Base-by-base conservation (phyloP, 1,140 invertebrate species). In the Pogonomyrmex californicus region DNA sequence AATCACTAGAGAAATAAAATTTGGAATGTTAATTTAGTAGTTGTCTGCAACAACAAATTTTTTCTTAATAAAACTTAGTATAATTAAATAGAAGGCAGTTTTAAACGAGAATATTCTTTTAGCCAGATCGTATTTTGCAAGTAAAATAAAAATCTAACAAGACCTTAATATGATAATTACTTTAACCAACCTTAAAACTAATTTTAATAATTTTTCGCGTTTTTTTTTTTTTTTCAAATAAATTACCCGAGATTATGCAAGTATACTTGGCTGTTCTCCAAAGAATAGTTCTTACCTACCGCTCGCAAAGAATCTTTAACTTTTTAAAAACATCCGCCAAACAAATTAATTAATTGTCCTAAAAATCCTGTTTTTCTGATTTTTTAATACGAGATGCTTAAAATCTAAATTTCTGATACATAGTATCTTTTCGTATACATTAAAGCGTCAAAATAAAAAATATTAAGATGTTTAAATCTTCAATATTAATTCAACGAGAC, bases 241-340 rank as follows among this genome's bases (percentile, higher is more conserved):
- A 47, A 71, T 81, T 66, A 58, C 4, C 33, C 23, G 9, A 51
- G 47, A 81, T 81, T 68, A 41, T 68, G 60, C 17, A 51, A 49
- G 17, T 65, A 14, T 38, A 65, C 30, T 78, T 65, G 36, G 62
- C 47, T 54, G 44, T 66, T 79, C 49, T 44, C 77, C 36, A 81
- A 33, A 65, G 33, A 51, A 54, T 14, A 51, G 77, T 66, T 78
- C 60, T 65, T 78, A 30, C 9, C 44, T 70, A 10, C 12, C 0
- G 23, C 14, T 54, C 7, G 9, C 6, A 30, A 41, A 44, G 12
- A 68, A 54, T 56, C 38, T 17, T 81, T 44, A 70, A 44, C 56
- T 54, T 70, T 70, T 81, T 81, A 58, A 70, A 81, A 66, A 70
- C 23, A 44, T 58, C 38, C 44, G 49, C 14, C 36, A 70, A 23